These are phyloP conservation scores for Hippoglossus hippoglossus DNA, from an alignment of 2,797 vertebrate genomes.

Conservation along the genomic window DNA sequence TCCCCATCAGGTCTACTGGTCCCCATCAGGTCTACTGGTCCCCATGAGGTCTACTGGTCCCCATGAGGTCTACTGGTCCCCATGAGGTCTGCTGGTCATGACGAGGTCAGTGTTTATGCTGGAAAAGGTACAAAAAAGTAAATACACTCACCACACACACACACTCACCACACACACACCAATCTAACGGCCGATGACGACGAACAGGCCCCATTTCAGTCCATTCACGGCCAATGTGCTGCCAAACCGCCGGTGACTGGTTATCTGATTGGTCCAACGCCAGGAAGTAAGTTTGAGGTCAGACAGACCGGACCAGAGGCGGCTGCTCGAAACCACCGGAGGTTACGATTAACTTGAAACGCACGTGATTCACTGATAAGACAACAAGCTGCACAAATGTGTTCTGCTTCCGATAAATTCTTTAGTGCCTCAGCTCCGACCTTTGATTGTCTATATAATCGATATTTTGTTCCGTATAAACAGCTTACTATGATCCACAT, in stretches of 20 bases:
- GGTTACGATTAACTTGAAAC: constrained; percentile 2
- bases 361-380: neutral
- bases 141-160: neutral
- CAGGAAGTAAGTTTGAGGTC: constrained; percentile 58
- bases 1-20: too few species aligned
- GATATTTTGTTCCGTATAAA: neutral
- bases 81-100: too few species aligned
- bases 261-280: constrained; percentile 75
- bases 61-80: too few species aligned
- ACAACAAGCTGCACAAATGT: neutral
- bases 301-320: constrained; percentile 24
- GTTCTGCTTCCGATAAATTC: neutral
- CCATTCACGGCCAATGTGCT: constrained; percentile 76
- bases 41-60: too few species aligned
- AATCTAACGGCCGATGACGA: constrained; percentile 54
- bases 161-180: neutral
- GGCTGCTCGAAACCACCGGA: constrained; percentile 13
- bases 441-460: too few species aligned
- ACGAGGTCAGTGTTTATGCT: too few species aligned
- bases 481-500: too few species aligned
- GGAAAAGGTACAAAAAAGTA: too few species aligned
- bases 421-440: neutral
- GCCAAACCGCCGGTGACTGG: constrained; percentile 49
- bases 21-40: too few species aligned
- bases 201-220: constrained; percentile 60